phyloP scores from a whole-genome alignment of 2,888 invertebrate species.

The Smittia aterrima region DNA sequence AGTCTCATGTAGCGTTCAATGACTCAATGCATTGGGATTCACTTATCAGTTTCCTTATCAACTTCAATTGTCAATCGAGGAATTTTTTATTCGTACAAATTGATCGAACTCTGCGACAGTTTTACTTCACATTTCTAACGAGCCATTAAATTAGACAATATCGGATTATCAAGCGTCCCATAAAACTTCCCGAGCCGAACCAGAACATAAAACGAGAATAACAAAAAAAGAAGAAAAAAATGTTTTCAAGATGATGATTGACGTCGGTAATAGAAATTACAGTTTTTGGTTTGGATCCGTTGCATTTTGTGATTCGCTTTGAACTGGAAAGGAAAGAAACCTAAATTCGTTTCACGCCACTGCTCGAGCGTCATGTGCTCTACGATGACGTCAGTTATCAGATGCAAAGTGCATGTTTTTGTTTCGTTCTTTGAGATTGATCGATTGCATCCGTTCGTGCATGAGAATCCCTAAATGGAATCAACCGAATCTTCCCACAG shows the following conservation, averaged over 20 bases:
- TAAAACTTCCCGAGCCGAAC: constrained; percentile 17
- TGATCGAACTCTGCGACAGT: constrained; percentile 9
- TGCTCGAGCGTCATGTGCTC: constrained; percentile 22
- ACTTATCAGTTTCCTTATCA: constrained; percentile 14
- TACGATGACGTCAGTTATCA: constrained; percentile 31
- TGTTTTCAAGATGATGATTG: constrained; percentile 4
- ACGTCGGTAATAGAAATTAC: constrained; percentile 8
- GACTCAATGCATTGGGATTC: neutral
- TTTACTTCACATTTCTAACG: constrained; percentile 11
- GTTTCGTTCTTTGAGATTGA: constrained; percentile 7
- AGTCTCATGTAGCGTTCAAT: neutral
- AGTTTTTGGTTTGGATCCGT: neutral
- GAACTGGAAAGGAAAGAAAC: constrained; percentile 13
- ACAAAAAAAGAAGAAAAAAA: neutral
- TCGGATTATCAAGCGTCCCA: constrained; percentile 26
- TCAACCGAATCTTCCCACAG: neutral
- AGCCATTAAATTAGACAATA: constrained; percentile 24
- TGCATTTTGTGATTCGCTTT: neutral
- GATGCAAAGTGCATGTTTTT: constrained; percentile 31
- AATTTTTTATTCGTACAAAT: constrained; percentile 27
- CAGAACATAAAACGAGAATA: neutral
- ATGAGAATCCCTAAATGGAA: neutral
- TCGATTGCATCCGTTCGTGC: neutral
- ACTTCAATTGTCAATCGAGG: constrained; percentile 23
- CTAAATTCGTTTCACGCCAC: neutral